Conservation (phyloP, 2,113 vertebrate species). For the Ptychochromis oligacanthus region DNA sequence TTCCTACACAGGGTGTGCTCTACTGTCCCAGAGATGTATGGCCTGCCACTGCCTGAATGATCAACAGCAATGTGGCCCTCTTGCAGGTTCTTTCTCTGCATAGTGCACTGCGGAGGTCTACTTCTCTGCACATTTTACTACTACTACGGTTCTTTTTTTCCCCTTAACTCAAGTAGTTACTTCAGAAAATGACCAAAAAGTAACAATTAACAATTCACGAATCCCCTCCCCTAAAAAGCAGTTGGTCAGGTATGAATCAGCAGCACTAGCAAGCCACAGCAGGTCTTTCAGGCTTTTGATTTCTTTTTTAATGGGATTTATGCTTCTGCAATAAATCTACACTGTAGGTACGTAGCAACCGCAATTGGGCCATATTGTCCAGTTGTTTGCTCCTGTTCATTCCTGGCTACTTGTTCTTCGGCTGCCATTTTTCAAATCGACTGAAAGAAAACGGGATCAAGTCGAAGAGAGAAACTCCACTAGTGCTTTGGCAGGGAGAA, state of each 20-base stretch:
- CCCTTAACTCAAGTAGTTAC: not conserved
- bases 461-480: not conserved
- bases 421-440: not conserved
- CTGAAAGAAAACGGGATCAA: not conserved
- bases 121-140: not conserved
- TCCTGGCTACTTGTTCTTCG: not conserved
- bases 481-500: not conserved
- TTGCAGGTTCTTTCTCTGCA: not conserved
- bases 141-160: not conserved
- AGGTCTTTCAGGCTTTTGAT: not conserved
- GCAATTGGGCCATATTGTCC: not conserved
- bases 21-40: not conserved
- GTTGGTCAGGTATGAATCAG: not conserved
- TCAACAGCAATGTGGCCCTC: not conserved
- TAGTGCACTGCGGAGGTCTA: not conserved
- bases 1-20: not conserved
- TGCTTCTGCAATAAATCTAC: not conserved
- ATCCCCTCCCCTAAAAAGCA: not conserved
- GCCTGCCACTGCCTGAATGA: not conserved
- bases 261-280: not conserved
- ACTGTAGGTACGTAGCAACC: not conserved
- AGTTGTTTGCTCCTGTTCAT: not conserved
- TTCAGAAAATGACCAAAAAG: not conserved
- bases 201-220: not conserved
- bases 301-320: not conserved